Conservation (phyloP, 2,797 vertebrate genomes). For the Poeciliopsis presidionis region DNA sequence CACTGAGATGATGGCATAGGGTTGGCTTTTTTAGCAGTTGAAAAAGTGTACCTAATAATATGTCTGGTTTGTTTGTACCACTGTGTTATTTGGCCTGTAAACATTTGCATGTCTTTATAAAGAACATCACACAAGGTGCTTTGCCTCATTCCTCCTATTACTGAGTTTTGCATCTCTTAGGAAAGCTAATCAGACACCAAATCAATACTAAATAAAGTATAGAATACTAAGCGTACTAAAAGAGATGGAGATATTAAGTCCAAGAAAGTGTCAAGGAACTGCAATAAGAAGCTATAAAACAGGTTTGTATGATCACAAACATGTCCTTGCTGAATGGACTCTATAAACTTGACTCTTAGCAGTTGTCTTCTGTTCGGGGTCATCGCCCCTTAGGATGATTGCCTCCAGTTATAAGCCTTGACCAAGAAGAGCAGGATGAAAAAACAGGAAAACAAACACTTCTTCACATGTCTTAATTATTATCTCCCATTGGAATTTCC, state of each 20-base stretch:
- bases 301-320: conserved; percentile 40
- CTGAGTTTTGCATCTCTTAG: neutral
- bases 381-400: conserved; percentile 52
- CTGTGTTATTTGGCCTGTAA: neutral
- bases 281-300: conserved; percentile 16
- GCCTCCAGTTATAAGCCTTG: conserved; percentile 58
- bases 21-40: neutral
- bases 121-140: neutral
- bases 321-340: conserved; percentile 65
- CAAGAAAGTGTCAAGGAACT: conserved; percentile 31
- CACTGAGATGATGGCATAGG: neutral
- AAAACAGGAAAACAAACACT: conserved; percentile 21
- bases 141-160: neutral
- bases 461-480: conserved; percentile 34
- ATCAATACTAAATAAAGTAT: neutral
- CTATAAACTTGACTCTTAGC: conserved; percentile 73
- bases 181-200: neutral
- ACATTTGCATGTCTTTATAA: neutral
- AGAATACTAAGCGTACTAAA: no score
- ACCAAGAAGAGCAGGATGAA: conserved; percentile 38
- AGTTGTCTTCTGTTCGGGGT: conserved; percentile 73
- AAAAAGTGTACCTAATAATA: neutral
- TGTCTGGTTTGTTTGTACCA: neutral
- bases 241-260: conserved; percentile 11
- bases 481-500: conserved; percentile 45